Base-by-base conservation (phyloP, 2,888 invertebrate species). In the Acrocyrtus sp. region DNA sequence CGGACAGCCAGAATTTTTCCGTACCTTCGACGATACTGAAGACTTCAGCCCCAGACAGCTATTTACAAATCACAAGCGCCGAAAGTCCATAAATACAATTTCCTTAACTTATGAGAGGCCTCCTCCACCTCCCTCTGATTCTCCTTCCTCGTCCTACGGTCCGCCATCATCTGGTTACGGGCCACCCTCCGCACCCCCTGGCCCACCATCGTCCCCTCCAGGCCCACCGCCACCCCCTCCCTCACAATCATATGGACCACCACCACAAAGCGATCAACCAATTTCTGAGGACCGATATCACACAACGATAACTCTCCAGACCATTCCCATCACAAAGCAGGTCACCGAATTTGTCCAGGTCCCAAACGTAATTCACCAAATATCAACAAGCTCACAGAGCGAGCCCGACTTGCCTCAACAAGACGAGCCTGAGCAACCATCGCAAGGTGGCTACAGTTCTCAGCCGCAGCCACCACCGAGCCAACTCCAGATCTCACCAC, bases 291-390 rank as follows among this genome's bases (percentile, higher is more conserved):
- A 77, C 19, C 54, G 72, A 19, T 75, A 66, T 56, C 69, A 77
- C 27, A 77, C 77, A 4, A 73, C 72, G 1, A 75, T 77, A 24
- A 72, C 77, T 0, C 45, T 74, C 6, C 77, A 77, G 50, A 77
- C 77, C 15, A 77, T 77, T 24, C 77, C 77, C 2, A 57, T 77
- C 12, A 77, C 77, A 15, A 72, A 65, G 24, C 74, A 75, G 54
- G 72, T 77, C n/a, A 77, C 77, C 1, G 75, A 77, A 58, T 74
- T 77, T 39, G 75, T 77, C 12, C 77, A 77, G 27, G 77, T 77
- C 10, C 77, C 77, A 15, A 77, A 75, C 24, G 65, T 77, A 15
- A 70, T 75, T 6, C 75, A 77, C 29, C 66, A 70, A 17, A 67
- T 75, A 39, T 73, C 77, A 0, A 19, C 67, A 10, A 62, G 43